Base-by-base conservation (phyloP, 2,888 invertebrate genomes). In the Calephelis perditalis region DNA sequence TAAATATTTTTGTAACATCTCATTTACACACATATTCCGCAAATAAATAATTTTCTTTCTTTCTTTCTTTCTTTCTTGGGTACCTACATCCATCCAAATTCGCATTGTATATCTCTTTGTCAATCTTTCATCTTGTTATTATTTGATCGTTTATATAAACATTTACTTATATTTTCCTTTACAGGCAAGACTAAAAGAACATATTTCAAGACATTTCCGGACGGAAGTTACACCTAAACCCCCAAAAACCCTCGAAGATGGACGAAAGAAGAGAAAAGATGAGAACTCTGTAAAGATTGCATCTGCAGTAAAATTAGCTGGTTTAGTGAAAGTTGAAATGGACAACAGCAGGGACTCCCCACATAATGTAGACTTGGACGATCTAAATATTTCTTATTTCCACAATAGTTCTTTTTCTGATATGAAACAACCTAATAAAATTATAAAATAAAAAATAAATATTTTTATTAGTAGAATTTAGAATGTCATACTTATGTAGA, bases 251-350 rank as follows among this genome's bases (percentile, higher is more conserved):
- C 72, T 71, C 65, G 69, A 73, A 46, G 73, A 74, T 11, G 78
- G 80, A 11, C 79, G 87, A n/a, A 82, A 80, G 67, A 71, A 74
- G 61, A 77, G 89, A 67, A 81, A 79, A 62, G 89, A 89, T 63
- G 73, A 72, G 63, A 82, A 82, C 7, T 69, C 65, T 7, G 65
- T 76, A 1, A 86, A 77, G 77, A 62, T 68, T 45, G 77, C 78
- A n/a, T 79, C 79, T 12, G 87, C 84, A 10, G 68, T 81, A 2
- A 84, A 78, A 71, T 65, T 89, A 60, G 77, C 87, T 55, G 89
- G 89, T 40, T 60, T 76, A 54, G 44, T 62, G 11, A 55, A 60
- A 47, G 57, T 67, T 36, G 65, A 65, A 15, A 60, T 59, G 3
- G 63, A 64, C 47, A 49, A 63, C 0, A 54, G 7, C 7, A 54